phyloP scores from a whole-genome alignment of 2,888 invertebrate genomes.

The Hypolimnas misippus region DNA sequence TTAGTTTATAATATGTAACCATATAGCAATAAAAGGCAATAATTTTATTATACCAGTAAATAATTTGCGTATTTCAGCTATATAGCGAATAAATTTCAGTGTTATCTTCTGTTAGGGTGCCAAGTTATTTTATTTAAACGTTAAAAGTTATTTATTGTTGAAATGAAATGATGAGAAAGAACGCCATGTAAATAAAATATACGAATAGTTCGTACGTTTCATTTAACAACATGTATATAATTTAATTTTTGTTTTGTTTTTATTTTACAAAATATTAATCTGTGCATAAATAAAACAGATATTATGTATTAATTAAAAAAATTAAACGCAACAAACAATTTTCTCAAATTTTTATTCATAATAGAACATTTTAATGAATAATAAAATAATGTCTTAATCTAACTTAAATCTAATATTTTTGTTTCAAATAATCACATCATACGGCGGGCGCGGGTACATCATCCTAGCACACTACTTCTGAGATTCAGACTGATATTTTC shows the following conservation, averaged over 20 bases:
- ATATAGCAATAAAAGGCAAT: slow-evolving; percentile 12
- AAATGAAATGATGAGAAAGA: neutral
- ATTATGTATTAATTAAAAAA: neutral
- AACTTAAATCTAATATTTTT: slow-evolving; percentile 62
- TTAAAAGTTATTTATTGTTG: neutral
- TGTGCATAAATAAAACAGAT: no score
- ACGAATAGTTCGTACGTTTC: neutral
- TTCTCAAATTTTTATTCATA: slow-evolving; percentile 66
- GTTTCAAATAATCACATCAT: slow-evolving; percentile 74
- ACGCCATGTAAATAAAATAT: neutral
- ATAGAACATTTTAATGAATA: slow-evolving; percentile 71
- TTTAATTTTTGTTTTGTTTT: no score
- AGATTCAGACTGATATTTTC: slow-evolving; percentile 26
- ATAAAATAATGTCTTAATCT: slow-evolving; percentile 70
- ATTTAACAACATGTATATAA: neutral
- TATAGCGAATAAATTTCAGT: slow-evolving; percentile 1
- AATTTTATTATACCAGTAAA: neutral
- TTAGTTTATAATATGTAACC: neutral
- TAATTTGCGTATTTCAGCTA: neutral
- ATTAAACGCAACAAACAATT: slow-evolving; percentile 25
- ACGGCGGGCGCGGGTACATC: slow-evolving; percentile 61
- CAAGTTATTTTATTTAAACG: neutral
- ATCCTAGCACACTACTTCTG: slow-evolving; percentile 33
- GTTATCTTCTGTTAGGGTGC: neutral
- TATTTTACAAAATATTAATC: no score